Conservation (phyloP, 2,888 invertebrate species). For the Tachina fera region DNA sequence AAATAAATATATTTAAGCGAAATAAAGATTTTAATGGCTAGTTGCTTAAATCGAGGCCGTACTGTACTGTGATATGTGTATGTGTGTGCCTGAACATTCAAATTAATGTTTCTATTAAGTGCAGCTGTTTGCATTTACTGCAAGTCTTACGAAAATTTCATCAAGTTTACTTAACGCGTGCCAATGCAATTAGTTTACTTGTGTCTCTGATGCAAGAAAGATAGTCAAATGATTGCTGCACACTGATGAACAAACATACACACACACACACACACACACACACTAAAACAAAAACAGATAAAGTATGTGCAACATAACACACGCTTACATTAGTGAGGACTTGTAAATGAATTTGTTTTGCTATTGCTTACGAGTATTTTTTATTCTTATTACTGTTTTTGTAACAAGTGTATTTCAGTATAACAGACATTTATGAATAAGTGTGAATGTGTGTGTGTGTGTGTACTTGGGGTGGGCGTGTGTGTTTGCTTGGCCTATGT, state of each 20-base stretch:
- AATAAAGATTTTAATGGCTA: no score
- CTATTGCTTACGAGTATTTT: no score
- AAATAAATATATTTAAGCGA: no score
- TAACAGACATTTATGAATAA: neutral
- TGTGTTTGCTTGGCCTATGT: constrained; percentile 50
- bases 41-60: no score
- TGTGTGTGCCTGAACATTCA: constrained; percentile 30
- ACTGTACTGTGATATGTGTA: neutral
- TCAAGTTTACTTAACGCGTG: constrained; percentile 70
- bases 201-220: constrained; percentile 60
- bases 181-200: constrained; percentile 71
- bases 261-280: neutral
- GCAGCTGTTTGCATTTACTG: constrained; percentile 60
- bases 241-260: neutral
- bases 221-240: neutral
- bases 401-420: neutral
- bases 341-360: neutral
- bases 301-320: neutral
- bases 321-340: neutral
- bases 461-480: neutral
- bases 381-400: neutral
- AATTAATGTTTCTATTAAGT: constrained; percentile 38
- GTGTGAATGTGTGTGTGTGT: neutral
- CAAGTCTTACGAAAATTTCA: constrained; percentile 66
- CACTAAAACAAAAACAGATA: neutral